Percentiles rank a stretch among this genome's conserved stretches.
Conservation (phyloP, 2,113 vertebrate genomes). For the Columba janthina region DNA sequence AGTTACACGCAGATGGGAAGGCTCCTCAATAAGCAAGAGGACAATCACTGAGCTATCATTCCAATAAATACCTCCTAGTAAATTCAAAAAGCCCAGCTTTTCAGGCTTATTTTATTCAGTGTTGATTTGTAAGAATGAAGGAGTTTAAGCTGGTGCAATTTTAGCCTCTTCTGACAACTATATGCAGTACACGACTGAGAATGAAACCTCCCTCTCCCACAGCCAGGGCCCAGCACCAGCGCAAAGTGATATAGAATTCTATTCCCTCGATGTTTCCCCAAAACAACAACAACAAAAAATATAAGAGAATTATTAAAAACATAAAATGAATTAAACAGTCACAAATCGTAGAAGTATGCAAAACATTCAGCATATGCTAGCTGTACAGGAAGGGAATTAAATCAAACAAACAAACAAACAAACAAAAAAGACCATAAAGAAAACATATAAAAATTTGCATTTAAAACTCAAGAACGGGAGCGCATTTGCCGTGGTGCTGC, state of each 20-base stretch:
- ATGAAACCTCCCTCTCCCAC: not conserved
- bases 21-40: not conserved
- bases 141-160: not conserved
- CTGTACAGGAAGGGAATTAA: not conserved
- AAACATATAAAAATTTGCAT: not conserved
- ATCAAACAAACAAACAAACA: too few species aligned
- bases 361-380: not conserved
- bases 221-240: not conserved
- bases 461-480: not conserved
- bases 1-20: not conserved
- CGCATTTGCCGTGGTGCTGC: not conserved
- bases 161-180: not conserved
- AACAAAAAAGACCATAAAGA: not conserved
- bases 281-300: not conserved
- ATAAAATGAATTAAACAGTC: not conserved
- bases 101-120: not conserved
- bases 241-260: not conserved
- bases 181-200: not conserved
- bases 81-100: not conserved
- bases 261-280: not conserved
- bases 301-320: slow-evolving; percentile 22
- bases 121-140: not conserved
- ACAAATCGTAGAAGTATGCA: not conserved
- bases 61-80: not conserved
- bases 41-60: not conserved